Conservation (phyloP, 2,113 vertebrate genomes). For the Tragelaphus buxtoni region DNA sequence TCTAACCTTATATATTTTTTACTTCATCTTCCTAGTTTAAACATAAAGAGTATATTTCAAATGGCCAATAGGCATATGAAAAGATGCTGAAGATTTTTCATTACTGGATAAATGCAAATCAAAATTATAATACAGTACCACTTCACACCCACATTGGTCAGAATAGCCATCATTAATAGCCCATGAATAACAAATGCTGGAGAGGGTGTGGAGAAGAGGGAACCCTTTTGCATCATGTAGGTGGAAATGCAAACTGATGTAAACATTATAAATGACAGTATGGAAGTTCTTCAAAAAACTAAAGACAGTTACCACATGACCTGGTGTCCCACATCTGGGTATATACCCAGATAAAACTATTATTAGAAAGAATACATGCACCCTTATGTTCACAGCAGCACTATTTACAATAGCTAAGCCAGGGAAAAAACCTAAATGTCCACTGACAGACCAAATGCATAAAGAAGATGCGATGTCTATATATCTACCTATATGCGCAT, state of each 20-base stretch:
- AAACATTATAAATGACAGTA: neutral
- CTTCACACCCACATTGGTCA: neutral
- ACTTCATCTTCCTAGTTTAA: neutral
- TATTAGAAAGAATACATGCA: neutral
- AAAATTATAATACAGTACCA: neutral
- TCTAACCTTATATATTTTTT: neutral
- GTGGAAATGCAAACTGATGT: neutral
- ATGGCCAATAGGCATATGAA: neutral
- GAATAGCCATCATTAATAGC: neutral
- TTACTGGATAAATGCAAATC: neutral
- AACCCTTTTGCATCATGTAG: neutral
- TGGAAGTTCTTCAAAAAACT: neutral
- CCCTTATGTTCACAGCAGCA: neutral
- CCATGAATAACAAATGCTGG: neutral
- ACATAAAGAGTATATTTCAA: neutral
- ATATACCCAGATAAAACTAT: neutral
- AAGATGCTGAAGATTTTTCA: neutral
- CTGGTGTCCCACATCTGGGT: neutral
- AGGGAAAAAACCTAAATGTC: no score
- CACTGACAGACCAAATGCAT: no score
- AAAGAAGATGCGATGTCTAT: neutral
- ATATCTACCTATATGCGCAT: fast-evolving
- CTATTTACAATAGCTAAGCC: neutral
- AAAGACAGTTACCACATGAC: neutral
- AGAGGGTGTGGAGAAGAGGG: neutral